Base-by-base conservation (phyloP, 2,113 vertebrate species). In the Anarrhichthys ocellatus region DNA sequence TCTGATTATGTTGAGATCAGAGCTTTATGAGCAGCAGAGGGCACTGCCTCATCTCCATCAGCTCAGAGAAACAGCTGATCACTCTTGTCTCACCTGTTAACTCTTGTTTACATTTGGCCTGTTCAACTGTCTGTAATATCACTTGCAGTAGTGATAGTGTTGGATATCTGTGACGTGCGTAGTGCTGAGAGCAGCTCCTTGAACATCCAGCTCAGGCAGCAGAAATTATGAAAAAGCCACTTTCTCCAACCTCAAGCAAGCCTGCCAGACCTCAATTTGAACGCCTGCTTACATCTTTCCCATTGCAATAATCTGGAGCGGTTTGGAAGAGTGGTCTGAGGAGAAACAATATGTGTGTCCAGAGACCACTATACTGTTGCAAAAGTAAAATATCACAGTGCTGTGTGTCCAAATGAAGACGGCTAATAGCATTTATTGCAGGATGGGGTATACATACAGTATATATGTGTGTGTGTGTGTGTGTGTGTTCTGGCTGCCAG, bases 191-290 rank as follows among this genome's bases (percentile, higher is more conserved):
- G 75, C 70, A 64, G 78, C 38, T 20, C 68, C 68, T 68, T 74
- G 78, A 86, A 86, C 78, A 80, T 85, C 70, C 48, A 83, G 67
- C 77, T 80, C 80, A 80, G 73, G 80, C 82, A 76, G 82, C 59
- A 86, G 56, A 82, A 81, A 86, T 90, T 54, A 87, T 82, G 73
- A 74, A 88, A 88, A 86, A 91, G 87, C 76, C 85, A 78, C 71
- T 84, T 66, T 82, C 71, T 84, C 83, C 89, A 90, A 87, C 85
- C 85, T 87, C 84, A 91, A 69, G 71, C 78, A 62, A 44, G 58
- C 15, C 48, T 82, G 85, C 87, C 90, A 92, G 88, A 93, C 88
- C 88, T 84, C 87, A 83, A 84, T 93, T 82, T 93, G 82, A 93
- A 86, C 48, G 87, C 70, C 89, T 91, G 84, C 88, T 93, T 87